These are phyloP conservation scores for Bos javanicus DNA, from an alignment of 2,113 vertebrate genomes.

Conservation along the genomic window DNA sequence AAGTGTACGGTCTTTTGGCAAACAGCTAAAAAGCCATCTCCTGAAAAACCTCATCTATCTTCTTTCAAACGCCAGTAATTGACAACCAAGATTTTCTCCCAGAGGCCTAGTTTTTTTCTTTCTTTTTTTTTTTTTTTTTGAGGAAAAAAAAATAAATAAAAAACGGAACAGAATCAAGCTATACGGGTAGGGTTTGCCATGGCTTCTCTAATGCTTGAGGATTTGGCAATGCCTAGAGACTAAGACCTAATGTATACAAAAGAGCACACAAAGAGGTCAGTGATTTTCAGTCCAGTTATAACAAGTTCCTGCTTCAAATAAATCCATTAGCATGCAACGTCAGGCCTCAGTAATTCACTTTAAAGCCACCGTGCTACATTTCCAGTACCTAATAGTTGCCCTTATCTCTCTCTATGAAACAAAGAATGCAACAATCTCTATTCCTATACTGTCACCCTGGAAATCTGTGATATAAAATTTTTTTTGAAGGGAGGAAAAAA, in stretches of 20 bases:
- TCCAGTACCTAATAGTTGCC: neutral
- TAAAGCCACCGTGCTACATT: neutral
- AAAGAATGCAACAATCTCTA: neutral
- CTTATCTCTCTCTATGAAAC: neutral
- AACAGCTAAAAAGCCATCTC: neutral
- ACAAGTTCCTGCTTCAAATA: neutral
- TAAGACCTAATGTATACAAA: neutral
- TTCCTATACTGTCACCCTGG: neutral
- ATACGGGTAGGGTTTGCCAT: neutral
- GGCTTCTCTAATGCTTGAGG: neutral
- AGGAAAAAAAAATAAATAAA: neutral
- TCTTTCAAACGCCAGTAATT: constrained; percentile 7
- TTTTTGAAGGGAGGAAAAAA: neutral
- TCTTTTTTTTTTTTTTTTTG: too few species aligned
- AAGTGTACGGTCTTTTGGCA: neutral
- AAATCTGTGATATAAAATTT: neutral
- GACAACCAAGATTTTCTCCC: neutral
- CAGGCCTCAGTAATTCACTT: neutral
- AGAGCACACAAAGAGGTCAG: neutral
- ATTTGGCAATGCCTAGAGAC: neutral
- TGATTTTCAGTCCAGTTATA: neutral
- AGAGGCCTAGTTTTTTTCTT: neutral
- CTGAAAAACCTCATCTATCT: neutral
- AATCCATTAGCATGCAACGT: neutral
- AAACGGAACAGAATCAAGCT: neutral